Evolutionary conservation across 35 echinoderm and acorn worm genomes (phyloP), one percentile per base, ranked within the genome.

Genomic region (Eucidaris tribuloides): DNA sequence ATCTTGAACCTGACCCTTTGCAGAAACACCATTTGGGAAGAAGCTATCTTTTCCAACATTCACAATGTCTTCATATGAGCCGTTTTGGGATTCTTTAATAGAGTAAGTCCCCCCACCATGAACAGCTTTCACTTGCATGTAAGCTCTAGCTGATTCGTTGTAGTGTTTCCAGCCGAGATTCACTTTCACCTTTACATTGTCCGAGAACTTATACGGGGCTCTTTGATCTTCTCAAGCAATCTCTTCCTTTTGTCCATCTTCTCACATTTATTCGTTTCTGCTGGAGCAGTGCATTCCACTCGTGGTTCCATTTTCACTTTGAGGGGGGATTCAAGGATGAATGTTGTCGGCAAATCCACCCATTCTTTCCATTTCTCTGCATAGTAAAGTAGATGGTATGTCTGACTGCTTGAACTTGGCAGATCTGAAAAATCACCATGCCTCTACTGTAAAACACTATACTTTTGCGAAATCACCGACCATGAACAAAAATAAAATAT

Each of bases 331-430:
- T 63, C 11, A 63, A 63, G 59, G 59, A 29, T 63, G 27, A 63
- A 63, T 63, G 59, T 63, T 63, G 59, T 63, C 28, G 59, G 59
- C 59, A 63, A 63, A 63, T 63, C 59, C 59, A 63, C 59, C 59
- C 59, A 63, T 63, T 63, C 59, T 29, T 6, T 63, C 59, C 59
- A 11, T 63, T 63, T 63, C 59, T 63, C 59, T 63, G 27, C 59
- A 63, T 63, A 63, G 59, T 63, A 29, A 63, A 63, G 59, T 63
- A 63, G 59, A 63, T 24, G 59, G 59, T 27, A 63, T 63, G 59
- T 63, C 23, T 63, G 59, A 63, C 27, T 63, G 59, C 59, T 63
- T 63, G 59, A 63, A 63, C 59, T 63, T 63, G 59, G 59, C 59
- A 63, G 59, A 63, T 63, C 59, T 63, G 59, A 63, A 63, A 63